A percentile compares a stretch with the other conserved stretches of the same genome.
These are phyloP conservation scores for Argynnis bischoffii DNA, from an alignment of 2,888 invertebrate genomes.

Conservation along the genomic window DNA sequence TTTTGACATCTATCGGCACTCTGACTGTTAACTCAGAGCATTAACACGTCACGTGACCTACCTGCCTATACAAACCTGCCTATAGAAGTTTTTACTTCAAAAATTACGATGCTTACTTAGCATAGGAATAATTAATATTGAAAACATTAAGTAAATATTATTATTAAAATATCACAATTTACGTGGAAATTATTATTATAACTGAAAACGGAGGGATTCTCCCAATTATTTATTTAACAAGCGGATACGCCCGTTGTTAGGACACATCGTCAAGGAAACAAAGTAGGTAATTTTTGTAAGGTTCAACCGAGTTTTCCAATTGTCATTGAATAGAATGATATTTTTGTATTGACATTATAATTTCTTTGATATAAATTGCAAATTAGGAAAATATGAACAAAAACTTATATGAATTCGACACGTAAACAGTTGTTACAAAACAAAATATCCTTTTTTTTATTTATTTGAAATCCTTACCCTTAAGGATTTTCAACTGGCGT, in stretches of 20 bases:
- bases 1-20: too few species aligned
- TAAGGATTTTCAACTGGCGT: too few species aligned
- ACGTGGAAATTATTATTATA: conserved; percentile 11
- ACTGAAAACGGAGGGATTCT: not conserved
- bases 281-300: conserved; percentile 13
- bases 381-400: not conserved
- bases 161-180: not conserved
- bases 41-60: too few species aligned
- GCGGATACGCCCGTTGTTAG: conserved; percentile 20
- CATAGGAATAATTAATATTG: too few species aligned
- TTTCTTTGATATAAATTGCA: too few species aligned
- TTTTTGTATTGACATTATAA: not conserved
- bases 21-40: too few species aligned
- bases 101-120: too few species aligned
- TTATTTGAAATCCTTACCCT: too few species aligned
- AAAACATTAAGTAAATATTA: not conserved
- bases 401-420: not conserved
- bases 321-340: not conserved
- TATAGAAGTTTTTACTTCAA: too few species aligned
- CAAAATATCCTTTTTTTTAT: too few species aligned
- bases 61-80: too few species aligned
- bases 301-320: conserved; percentile 8
- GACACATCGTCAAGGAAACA: conserved; percentile 28
- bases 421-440: too few species aligned
- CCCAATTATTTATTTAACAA: conserved; percentile 26